A percentile compares a stretch with the other conserved stretches of the same genome.
phyloP scores from a whole-genome alignment of 2,797 vertebrate genomes.

The Numenius phaeopus region DNA sequence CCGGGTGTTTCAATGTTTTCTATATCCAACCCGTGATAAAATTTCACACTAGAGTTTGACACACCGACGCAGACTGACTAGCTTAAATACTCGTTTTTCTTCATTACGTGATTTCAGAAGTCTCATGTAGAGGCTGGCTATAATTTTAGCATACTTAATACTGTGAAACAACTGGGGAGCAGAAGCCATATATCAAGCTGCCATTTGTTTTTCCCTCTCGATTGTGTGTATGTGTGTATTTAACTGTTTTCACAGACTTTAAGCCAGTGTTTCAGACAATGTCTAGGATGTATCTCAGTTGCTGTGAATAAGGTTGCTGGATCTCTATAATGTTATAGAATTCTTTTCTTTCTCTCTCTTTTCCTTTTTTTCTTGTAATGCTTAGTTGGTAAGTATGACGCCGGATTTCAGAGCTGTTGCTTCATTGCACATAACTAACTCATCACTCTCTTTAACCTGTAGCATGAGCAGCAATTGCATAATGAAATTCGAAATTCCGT shows the following conservation, averaged over 20 bases:
- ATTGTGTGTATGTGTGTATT: constrained; percentile 38
- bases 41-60: not conserved
- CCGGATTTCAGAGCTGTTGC: constrained; percentile 67
- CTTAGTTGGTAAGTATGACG: constrained; percentile 82
- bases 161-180: constrained; percentile 17
- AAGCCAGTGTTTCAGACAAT: constrained; percentile 22
- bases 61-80: not conserved
- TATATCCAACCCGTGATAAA: not conserved
- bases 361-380: constrained; percentile 69
- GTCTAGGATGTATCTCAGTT: constrained; percentile 58
- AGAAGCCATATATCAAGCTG: constrained; percentile 15
- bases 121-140: not conserved
- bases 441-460: constrained; percentile 76
- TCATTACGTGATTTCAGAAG: not conserved
- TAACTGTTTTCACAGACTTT: constrained; percentile 37
- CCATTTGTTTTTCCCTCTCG: constrained; percentile 51
- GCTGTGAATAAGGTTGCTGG: constrained; percentile 67
- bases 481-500: constrained; percentile 72
- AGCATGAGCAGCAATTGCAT: constrained; percentile 80
- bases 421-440: constrained; percentile 75
- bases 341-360: constrained; percentile 74
- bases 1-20: not conserved
- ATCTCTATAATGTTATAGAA: constrained; percentile 78
- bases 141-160: not conserved
- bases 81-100: not conserved